Evolutionary conservation across 2,113 vertebrate species (phyloP).

Genomic region (Epinephelus lanceolatus): DNA sequence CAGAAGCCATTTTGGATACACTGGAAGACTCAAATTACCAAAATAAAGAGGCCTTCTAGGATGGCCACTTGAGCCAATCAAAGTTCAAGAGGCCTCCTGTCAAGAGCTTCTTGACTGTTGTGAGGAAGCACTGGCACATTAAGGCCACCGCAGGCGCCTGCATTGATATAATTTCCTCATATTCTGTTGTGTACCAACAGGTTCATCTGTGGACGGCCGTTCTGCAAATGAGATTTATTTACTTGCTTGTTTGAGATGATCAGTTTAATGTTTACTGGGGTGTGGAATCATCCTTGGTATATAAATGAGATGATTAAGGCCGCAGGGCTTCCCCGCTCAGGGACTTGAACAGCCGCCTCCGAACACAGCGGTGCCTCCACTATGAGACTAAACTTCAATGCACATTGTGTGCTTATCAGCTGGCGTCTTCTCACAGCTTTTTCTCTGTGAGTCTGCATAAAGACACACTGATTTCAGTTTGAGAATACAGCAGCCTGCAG

Average conservation of each 20-base stretch:
- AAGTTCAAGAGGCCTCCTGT: slow-evolving; percentile 53
- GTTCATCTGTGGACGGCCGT: slow-evolving; percentile 25
- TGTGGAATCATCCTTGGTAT: slow-evolving; percentile 79
- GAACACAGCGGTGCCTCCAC: slow-evolving; percentile 75
- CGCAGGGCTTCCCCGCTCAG: slow-evolving; percentile 81
- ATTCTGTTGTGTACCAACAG: slow-evolving; percentile 33
- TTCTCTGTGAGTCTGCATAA: slow-evolving; percentile 79
- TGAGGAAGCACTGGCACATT: slow-evolving; percentile 10
- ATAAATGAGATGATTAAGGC: slow-evolving; percentile 85
- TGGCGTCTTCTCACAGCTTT: slow-evolving; percentile 67
- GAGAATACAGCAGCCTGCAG: not conserved
- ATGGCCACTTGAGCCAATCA: slow-evolving; percentile 59
- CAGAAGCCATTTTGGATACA: slow-evolving; percentile 15
- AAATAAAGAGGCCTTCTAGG: slow-evolving; percentile 55
- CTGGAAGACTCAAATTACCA: slow-evolving; percentile 19
- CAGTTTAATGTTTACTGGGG: slow-evolving; percentile 55
- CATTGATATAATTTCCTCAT: slow-evolving; percentile 12
- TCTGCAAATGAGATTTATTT: slow-evolving; percentile 64
- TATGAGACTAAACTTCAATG: slow-evolving; percentile 79
- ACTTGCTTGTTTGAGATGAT: slow-evolving; percentile 59
- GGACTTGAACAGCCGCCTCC: slow-evolving; percentile 78
- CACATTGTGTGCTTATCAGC: slow-evolving; percentile 80
- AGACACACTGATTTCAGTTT: slow-evolving; percentile 3
- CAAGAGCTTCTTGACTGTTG: slow-evolving; percentile 45
- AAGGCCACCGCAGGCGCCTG: not conserved